Conservation (phyloP, 2,888 invertebrate species). For the Lamellibrachia satsuma region DNA sequence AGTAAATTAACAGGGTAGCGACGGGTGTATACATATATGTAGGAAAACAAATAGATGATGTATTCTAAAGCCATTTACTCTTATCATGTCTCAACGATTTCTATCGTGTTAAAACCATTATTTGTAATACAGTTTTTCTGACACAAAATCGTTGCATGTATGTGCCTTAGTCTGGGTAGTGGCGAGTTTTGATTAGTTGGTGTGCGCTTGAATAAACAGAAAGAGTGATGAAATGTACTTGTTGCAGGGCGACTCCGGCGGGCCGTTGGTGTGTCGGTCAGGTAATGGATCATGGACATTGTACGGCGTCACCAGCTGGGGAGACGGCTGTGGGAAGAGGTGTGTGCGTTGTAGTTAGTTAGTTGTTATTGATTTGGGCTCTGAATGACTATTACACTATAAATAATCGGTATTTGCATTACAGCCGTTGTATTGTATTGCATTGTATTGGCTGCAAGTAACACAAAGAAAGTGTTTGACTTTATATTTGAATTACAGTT, state of each 20-base stretch:
- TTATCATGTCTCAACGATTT: too few relatives aligned
- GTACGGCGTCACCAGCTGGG: constrained; percentile 56
- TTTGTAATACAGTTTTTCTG: too few relatives aligned
- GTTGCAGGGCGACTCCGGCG: constrained; percentile 31
- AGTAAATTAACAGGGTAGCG: too few relatives aligned
- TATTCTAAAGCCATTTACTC: too few relatives aligned
- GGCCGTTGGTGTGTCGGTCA: constrained; percentile 25
- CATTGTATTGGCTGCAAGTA: background rate
- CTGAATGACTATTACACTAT: background rate
- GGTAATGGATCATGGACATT: constrained; percentile 51
- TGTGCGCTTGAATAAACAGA: too few relatives aligned
- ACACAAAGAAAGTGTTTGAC: background rate
- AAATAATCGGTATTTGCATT: background rate
- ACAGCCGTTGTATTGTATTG: background rate
- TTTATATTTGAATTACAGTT: background rate
- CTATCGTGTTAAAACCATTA: too few relatives aligned
- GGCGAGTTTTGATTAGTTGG: too few relatives aligned
- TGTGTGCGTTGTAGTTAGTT: background rate
- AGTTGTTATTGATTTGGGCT: background rate
- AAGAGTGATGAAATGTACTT: background rate
- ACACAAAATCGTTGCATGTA: too few relatives aligned
- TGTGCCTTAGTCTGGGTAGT: too few relatives aligned
- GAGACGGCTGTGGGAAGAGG: constrained; percentile 46
- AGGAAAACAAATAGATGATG: too few relatives aligned
- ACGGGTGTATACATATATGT: too few relatives aligned